Base-by-base conservation (phyloP, 2,797 vertebrate species). In the Falco naumanni region DNA sequence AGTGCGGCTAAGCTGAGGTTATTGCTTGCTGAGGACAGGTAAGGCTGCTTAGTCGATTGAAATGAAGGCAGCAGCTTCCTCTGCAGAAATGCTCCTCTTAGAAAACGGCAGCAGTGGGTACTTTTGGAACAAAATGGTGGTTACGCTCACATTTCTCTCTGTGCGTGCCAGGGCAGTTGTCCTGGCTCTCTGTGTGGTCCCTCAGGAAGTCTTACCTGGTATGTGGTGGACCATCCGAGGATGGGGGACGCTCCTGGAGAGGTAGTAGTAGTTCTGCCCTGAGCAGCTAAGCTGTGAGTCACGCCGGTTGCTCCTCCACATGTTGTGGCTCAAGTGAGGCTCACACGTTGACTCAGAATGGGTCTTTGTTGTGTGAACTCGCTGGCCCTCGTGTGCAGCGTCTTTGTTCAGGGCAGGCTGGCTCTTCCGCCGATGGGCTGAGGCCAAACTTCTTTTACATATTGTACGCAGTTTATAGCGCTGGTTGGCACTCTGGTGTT, bases 211-310 rank as follows among this genome's bases (percentile, higher is more conserved):
- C 76, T 96, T 91, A 98, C 97, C 97, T 97, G 84, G 95, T 45
- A 97, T 97, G 65, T 98, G 97, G 48, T 82, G 91, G n/a, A 97
- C 97, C 65, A 93, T 93, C 81, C 90, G 94, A 34, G 96, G 96
- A 57, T 98, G 98, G 41, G 98, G 97, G 4, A 83, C 57, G 13
- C 98, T 97, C 59, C 98, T 96, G 76, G 93, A 95, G 19, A 34
- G 34, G 34, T 66, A 74, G 84, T 96, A 95, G 61, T 80, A 97
- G 7, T 8, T 72, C 66, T 12, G 71, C 11, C 9, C 76, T 51
- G 69, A 60, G 26, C 50, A 5, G 18, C 16, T 28, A 7, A 51
- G 16, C 33, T 18, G 34, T 34, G 56, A 34, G 41, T 33, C 28
- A 8, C 2, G 1, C 9, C 1, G 3, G 3, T 7, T 31, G 14